These are phyloP conservation scores for Meta bourneti DNA, from an alignment of 2,888 invertebrate species.

Conservation along the genomic window DNA sequence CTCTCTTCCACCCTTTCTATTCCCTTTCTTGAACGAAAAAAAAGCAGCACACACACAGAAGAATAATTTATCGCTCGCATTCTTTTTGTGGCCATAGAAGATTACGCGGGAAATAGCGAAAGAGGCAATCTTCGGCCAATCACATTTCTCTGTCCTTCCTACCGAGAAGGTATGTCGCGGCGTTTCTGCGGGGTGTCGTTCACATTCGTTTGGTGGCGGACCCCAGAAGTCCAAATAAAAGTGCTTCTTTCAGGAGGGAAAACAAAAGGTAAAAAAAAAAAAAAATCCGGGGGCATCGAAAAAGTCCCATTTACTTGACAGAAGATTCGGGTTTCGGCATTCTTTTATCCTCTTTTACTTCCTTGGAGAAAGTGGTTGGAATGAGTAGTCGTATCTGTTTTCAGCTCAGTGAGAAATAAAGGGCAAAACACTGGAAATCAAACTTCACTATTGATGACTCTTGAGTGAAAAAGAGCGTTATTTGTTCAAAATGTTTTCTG, in stretches of 20 bases:
- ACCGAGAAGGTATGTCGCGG: conserved; percentile 62
- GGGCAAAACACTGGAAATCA: conserved; percentile 6
- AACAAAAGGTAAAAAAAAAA: conserved; percentile 14
- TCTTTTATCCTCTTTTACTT: conserved; percentile 33
- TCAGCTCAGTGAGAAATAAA: conserved; percentile 20
- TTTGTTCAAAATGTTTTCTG: not conserved
- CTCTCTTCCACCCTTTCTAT: conserved; percentile 3
- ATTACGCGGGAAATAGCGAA: conserved; percentile 29
- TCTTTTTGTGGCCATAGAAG: conserved; percentile 53
- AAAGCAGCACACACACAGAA: conserved; percentile 21
- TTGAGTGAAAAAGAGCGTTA: not conserved
- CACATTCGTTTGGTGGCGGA: conserved; percentile 61
- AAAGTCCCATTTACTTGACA: conserved; percentile 66
- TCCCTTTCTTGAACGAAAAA: conserved; percentile 14
- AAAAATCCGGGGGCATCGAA: conserved; percentile 21
- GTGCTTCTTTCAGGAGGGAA: conserved; percentile 22
- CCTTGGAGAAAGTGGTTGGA: conserved; percentile 21
- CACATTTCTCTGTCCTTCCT: conserved; percentile 55
- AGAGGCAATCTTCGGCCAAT: conserved; percentile 63
- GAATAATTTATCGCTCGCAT: conserved; percentile 64
- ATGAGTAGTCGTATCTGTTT: conserved; percentile 33
- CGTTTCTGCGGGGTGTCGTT: conserved; percentile 45
- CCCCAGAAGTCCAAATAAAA: conserved; percentile 63
- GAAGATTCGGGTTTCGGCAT: conserved; percentile 61
- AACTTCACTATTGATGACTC: not conserved